These are phyloP conservation scores for Eugnorisma glareosa DNA, from an alignment of 2,888 invertebrate species.

Conservation along the genomic window DNA sequence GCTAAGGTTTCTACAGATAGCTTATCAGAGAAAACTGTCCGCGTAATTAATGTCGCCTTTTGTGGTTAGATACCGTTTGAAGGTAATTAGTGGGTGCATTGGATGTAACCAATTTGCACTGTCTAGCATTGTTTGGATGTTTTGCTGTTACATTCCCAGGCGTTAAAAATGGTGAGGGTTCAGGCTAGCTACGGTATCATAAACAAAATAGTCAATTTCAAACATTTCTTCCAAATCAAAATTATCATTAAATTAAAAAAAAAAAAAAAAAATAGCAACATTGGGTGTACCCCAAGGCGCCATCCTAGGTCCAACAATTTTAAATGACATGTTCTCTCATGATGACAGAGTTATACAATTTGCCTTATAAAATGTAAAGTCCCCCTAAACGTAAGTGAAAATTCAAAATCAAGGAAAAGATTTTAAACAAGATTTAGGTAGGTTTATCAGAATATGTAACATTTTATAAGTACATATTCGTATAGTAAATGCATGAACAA, in stretches of 20 bases:
- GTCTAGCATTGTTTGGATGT: conserved; percentile 7
- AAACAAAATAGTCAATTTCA: neutral
- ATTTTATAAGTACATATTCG: too few species aligned
- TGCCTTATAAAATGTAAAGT: neutral
- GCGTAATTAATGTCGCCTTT: conserved; percentile 62
- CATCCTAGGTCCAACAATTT: neutral
- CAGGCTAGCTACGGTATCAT: neutral
- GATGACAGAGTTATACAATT: neutral
- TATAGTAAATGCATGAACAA: too few species aligned
- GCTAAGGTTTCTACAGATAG: conserved; percentile 82
- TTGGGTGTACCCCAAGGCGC: neutral
- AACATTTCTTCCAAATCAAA: neutral
- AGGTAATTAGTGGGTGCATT: conserved; percentile 44
- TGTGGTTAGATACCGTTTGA: conserved; percentile 63
- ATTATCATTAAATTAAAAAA: too few species aligned
- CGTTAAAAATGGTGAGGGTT: neutral
- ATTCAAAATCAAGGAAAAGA: too few species aligned
- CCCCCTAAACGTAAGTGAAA: neutral
- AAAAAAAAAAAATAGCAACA: too few species aligned
- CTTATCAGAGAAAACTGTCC: conserved; percentile 76
- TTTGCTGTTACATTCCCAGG: neutral
- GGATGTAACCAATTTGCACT: conserved; percentile 38
- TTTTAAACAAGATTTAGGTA: too few species aligned
- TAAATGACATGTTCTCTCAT: neutral
- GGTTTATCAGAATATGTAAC: too few species aligned